Evolutionary conservation across 2,113 vertebrate species (phyloP).

Genomic region (Cryptomyrus ogoouensis): DNA sequence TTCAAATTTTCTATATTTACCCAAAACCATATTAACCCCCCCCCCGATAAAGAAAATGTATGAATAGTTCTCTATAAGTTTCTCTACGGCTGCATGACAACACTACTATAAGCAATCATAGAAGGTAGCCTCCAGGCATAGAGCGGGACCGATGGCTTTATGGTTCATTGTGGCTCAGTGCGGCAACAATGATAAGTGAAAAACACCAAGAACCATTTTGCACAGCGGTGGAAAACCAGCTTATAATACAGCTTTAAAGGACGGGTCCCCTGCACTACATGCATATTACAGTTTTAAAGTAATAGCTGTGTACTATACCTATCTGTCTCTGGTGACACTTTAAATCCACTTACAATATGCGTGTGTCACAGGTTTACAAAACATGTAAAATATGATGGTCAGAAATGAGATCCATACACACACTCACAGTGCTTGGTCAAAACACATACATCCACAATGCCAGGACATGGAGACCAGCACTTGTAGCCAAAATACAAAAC

Average conservation of each 20-base stretch:
- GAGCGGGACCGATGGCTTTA: background rate
- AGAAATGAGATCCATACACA: background rate
- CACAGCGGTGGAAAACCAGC: background rate
- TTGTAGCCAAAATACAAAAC: background rate
- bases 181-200: background rate
- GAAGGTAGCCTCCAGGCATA: background rate
- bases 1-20: background rate
- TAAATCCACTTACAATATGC: background rate
- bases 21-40: background rate
- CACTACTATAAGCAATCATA: background rate
- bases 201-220: background rate
- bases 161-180: background rate
- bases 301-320: background rate
- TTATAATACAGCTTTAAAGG: background rate
- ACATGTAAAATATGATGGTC: background rate
- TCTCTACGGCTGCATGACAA: background rate
- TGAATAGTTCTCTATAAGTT: background rate
- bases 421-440: background rate
- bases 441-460: background rate
- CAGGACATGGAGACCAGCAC: background rate
- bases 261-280: background rate
- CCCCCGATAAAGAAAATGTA: background rate
- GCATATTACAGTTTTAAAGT: background rate
- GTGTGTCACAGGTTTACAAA: background rate
- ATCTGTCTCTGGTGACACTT: background rate